Conservation (phyloP, 2,113 vertebrate species). For the Pandion haliaetus region DNA sequence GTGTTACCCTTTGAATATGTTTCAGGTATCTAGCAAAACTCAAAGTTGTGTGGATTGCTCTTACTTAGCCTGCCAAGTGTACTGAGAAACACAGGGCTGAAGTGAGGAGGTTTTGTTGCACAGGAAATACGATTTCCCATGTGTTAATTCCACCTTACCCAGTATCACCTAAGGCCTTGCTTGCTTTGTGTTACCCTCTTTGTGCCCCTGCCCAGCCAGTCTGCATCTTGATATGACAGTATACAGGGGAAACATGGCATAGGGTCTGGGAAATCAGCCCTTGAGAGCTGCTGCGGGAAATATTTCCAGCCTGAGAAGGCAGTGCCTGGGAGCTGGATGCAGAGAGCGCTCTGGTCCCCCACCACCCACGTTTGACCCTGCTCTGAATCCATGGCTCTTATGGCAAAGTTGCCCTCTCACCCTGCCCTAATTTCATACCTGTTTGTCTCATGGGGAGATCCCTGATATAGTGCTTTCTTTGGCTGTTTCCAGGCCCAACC, state of each 20-base stretch:
- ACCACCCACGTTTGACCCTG: not conserved
- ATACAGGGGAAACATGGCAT: fast-evolving
- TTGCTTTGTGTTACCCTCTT: not conserved
- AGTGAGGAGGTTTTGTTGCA: not conserved
- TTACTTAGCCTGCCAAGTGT: not conserved
- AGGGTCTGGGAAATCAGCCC: not conserved
- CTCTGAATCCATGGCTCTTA: not conserved
- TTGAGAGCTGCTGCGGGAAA: not conserved
- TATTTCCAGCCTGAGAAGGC: not conserved
- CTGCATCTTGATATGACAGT: not conserved
- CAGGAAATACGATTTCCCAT: not conserved
- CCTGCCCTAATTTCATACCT: not conserved
- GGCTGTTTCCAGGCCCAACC: not conserved
- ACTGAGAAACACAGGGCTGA: not conserved
- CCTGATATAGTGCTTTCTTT: not conserved
- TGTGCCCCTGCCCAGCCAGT: not conserved
- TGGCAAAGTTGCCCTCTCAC: not conserved
- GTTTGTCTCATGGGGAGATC: not conserved
- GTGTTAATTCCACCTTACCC: not conserved
- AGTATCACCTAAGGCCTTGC: not conserved
- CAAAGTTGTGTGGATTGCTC: not conserved
- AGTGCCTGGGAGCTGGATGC: not conserved
- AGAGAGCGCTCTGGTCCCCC: not conserved
- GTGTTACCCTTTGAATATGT: not conserved
- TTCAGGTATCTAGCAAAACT: not conserved